Evolutionary conservation across 2,113 vertebrate species (phyloP).

Genomic region (Myiagra hebetior): DNA sequence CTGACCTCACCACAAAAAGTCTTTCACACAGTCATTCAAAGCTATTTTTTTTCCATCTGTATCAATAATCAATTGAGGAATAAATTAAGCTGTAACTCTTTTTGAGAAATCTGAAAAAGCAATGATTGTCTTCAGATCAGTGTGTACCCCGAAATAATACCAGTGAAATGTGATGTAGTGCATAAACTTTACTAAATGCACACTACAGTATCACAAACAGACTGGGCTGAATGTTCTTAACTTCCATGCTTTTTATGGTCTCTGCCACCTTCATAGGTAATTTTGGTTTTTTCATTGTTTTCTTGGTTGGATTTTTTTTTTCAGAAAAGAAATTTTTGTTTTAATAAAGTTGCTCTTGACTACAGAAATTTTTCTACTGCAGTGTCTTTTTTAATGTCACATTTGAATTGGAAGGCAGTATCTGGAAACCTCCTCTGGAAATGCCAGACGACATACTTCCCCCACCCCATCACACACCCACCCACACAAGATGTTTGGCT

Average conservation of each 20-base stretch:
- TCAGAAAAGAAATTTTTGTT: background rate
- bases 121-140: background rate
- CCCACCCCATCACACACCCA: accelerated
- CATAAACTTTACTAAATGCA: background rate
- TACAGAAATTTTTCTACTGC: background rate
- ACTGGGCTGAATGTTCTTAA: background rate
- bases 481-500: accelerated
- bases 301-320: background rate
- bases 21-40: background rate
- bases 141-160: background rate
- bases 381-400: background rate
- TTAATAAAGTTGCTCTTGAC: background rate
- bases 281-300: background rate
- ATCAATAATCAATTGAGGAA: background rate
- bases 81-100: background rate
- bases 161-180: background rate
- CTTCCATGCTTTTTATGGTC: background rate
- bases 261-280: background rate
- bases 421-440: background rate
- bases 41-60: background rate
- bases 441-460: background rate
- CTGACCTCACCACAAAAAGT: background rate
- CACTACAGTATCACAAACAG: background rate
- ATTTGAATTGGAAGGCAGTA: background rate
- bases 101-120: background rate